Conservation (phyloP, 1,140 invertebrate genomes). For the Neodiprion fabricii region DNA sequence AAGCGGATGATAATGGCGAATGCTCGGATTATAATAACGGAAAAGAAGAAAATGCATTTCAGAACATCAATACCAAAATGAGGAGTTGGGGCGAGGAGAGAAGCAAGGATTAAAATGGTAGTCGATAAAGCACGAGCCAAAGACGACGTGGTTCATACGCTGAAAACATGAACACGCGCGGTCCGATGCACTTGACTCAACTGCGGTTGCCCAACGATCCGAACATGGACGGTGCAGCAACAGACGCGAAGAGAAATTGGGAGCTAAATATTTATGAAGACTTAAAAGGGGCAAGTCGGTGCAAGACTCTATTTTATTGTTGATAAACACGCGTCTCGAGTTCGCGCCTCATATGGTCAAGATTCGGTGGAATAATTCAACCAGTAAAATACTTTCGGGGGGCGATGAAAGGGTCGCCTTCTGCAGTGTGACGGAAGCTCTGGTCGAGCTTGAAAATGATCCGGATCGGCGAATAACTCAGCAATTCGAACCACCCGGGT, state of each 20-base stretch:
- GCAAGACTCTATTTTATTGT: background rate
- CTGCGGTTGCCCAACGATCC: constrained; percentile 41
- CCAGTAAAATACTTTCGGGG: too few relatives aligned
- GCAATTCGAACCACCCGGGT: too few relatives aligned
- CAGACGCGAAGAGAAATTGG: constrained; percentile 41
- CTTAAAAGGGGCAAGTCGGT: constrained; percentile 35
- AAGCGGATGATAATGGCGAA: background rate
- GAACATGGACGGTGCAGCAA: constrained; percentile 22
- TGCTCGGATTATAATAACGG: background rate
- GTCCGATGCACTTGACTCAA: constrained; percentile 34
- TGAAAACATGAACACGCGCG: constrained; percentile 29
- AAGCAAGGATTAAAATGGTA: constrained; percentile 26
- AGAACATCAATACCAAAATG: background rate
- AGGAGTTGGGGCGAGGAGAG: constrained; percentile 14
- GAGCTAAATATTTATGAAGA: constrained; percentile 47
- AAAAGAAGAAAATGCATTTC: background rate
- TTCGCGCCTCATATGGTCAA: background rate
- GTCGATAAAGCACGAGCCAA: constrained; percentile 29
- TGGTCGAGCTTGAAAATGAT: too few relatives aligned
- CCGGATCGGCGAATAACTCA: too few relatives aligned
- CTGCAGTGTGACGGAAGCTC: too few relatives aligned
- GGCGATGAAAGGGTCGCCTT: too few relatives aligned
- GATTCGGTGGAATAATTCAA: background rate
- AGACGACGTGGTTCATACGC: constrained; percentile 30
- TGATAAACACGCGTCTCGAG: background rate